phyloP scores from a whole-genome alignment of 2,888 invertebrate species.

The Idaea straminata region DNA sequence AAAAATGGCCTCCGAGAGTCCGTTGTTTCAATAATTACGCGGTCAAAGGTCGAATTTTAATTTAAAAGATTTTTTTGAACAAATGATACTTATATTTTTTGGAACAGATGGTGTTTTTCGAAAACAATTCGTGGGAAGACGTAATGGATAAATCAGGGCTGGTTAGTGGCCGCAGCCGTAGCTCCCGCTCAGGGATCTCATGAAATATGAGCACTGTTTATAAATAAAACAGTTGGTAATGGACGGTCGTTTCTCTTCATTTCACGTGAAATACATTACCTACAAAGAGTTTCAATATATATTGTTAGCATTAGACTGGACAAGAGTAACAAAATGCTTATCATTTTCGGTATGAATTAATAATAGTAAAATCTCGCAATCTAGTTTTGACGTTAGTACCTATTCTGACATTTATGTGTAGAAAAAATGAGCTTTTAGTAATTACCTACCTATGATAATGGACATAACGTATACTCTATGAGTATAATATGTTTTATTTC shows the following conservation, averaged over 20 bases:
- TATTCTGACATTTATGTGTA: no score
- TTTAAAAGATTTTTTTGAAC: constrained; percentile 23
- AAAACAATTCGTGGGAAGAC: constrained; percentile 29
- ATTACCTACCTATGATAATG: no score
- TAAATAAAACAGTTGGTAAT: constrained; percentile 58
- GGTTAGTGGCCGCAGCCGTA: constrained; percentile 19
- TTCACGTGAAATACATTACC: constrained; percentile 31
- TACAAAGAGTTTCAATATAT: not conserved
- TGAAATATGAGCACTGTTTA: constrained; percentile 56
- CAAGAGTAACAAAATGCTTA: no score
- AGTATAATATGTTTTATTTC: no score
- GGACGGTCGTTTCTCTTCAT: constrained; percentile 55
- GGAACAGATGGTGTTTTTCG: constrained; percentile 4
- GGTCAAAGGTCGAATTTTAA: constrained; percentile 34
- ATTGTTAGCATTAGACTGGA: no score
- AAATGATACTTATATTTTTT: constrained; percentile 13
- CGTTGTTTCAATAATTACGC: constrained; percentile 54
- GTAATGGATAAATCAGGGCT: constrained; percentile 34
- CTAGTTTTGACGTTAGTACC: no score
- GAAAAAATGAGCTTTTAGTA: no score
- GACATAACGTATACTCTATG: no score
- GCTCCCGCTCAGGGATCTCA: constrained; percentile 23
- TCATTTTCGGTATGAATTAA: no score
- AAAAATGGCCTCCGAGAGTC: constrained; percentile 41
- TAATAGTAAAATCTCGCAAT: no score